phyloP scores from a whole-genome alignment of 2,797 vertebrate species.

The Argya squamiceps region DNA sequence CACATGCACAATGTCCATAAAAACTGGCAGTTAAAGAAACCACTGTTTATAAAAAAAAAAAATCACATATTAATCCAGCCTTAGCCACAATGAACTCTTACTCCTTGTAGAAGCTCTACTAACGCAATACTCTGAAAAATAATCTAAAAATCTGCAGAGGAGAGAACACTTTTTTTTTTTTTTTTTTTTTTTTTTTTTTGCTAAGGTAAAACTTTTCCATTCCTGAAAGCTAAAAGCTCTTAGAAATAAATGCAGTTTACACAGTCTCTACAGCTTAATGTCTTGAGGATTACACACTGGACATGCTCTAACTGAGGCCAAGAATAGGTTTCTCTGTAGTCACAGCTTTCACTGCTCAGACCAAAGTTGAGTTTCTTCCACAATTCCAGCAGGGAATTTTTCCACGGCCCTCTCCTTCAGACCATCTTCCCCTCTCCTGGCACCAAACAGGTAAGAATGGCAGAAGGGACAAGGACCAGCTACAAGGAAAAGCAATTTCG shows the following conservation, averaged over 20 bases:
- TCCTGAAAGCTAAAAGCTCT: neutral
- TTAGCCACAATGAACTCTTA: neutral
- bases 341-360: neutral
- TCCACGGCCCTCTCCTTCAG: neutral
- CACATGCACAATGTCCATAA: neutral
- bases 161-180: neutral
- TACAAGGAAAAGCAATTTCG: neutral
- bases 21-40: neutral
- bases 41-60: neutral
- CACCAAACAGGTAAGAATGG: neutral
- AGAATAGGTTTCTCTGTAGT: neutral
- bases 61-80: neutral
- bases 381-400: neutral
- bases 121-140: neutral
- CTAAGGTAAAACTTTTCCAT: neutral
- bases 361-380: neutral
- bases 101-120: neutral
- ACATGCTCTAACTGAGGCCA: neutral
- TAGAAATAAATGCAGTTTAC: neutral
- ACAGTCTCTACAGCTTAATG: constrained; percentile 19
- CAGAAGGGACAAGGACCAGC: neutral
- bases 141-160: neutral
- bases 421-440: neutral
- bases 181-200: neutral
- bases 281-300: constrained; percentile 22